These are phyloP conservation scores for Drosophila ezoana DNA, from an alignment of 2,888 invertebrate species.

Conservation along the genomic window DNA sequence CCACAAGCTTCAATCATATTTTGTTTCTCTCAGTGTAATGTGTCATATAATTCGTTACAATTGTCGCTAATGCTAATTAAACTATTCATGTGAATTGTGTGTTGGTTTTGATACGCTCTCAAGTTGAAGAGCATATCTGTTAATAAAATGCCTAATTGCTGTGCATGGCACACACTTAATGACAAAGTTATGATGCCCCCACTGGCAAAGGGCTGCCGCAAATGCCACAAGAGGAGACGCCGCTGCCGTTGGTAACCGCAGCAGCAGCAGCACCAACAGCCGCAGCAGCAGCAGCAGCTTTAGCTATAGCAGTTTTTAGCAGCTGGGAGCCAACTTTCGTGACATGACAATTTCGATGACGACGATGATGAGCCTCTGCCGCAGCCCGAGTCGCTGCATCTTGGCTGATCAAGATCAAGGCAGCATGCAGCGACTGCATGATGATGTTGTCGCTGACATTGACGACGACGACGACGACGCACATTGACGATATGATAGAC, in stretches of 20 bases:
- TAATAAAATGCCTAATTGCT: constrained; percentile 46
- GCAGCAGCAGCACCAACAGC: constrained; percentile 5
- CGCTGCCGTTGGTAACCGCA: constrained; percentile 47
- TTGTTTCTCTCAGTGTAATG: constrained; percentile 3
- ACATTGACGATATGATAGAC: constrained; percentile 79
- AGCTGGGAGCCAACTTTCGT: constrained; percentile 78
- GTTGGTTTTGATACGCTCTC: not conserved
- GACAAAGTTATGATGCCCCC: constrained; percentile 61
- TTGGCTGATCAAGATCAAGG: constrained; percentile 63
- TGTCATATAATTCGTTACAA: not conserved
- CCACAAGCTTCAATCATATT: too few species aligned
- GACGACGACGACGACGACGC: constrained; percentile 67
- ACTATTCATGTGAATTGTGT: constrained; percentile 15
- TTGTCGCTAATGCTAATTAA: constrained; percentile 11
- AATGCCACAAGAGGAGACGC: constrained; percentile 69
- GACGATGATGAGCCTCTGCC: constrained; percentile 68
- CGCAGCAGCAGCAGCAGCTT: constrained; percentile 33
- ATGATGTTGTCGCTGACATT: constrained; percentile 78
- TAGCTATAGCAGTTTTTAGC: constrained; percentile 48
- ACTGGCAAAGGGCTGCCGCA: constrained; percentile 47
- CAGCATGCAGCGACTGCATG: constrained; percentile 66
- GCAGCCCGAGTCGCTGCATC: constrained; percentile 33
- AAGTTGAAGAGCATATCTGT: constrained; percentile 15
- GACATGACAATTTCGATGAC: constrained; percentile 80
- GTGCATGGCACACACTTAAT: constrained; percentile 50